Percentiles rank a stretch among this genome's conserved stretches.
These are phyloP conservation scores for Drosophila triauraria DNA, from an alignment of 1,140 invertebrate species.

Conservation along the genomic window DNA sequence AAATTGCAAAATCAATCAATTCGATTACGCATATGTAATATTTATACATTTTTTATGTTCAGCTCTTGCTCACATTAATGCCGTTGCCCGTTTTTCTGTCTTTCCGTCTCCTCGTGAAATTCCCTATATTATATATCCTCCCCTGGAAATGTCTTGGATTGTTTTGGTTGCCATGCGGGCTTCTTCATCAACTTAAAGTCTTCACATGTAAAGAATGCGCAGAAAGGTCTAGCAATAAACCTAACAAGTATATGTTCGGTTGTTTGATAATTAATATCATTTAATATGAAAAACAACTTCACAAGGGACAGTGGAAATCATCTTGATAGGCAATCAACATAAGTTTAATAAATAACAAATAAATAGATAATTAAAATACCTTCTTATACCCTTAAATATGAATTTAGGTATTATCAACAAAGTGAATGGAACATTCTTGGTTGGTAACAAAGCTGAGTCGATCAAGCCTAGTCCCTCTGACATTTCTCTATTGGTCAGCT, in stretches of 20 bases:
- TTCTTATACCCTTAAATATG: background rate
- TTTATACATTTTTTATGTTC: conserved; percentile 77
- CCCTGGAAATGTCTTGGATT: background rate
- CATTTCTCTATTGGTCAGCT: too few species aligned
- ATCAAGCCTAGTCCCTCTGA: too few species aligned
- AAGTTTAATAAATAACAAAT: background rate
- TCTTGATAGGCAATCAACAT: conserved; percentile 2
- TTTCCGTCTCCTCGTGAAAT: conserved; percentile 32
- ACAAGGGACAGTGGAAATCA: background rate
- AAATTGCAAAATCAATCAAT: conserved; percentile 80
- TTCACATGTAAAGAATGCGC: conserved; percentile 68
- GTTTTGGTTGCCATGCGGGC: conserved; percentile 20
- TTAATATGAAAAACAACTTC: conserved; percentile 7
- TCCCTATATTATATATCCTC: background rate
- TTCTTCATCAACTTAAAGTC: conserved; percentile 12
- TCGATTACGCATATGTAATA: conserved; percentile 80
- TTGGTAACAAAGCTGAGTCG: too few species aligned
- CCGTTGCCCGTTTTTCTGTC: conserved; percentile 1
- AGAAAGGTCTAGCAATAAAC: conserved; percentile 10
- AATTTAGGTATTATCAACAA: background rate
- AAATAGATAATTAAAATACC: background rate
- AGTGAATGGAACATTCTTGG: too few species aligned
- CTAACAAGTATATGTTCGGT: background rate
- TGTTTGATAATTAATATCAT: conserved; percentile 22
- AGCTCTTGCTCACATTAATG: conserved; percentile 60